A percentile compares a stretch with the other conserved stretches of the same genome.
These are phyloP conservation scores for Acyrthosiphon pisum DNA, from an alignment of 1,140 invertebrate genomes.

Conservation along the genomic window DNA sequence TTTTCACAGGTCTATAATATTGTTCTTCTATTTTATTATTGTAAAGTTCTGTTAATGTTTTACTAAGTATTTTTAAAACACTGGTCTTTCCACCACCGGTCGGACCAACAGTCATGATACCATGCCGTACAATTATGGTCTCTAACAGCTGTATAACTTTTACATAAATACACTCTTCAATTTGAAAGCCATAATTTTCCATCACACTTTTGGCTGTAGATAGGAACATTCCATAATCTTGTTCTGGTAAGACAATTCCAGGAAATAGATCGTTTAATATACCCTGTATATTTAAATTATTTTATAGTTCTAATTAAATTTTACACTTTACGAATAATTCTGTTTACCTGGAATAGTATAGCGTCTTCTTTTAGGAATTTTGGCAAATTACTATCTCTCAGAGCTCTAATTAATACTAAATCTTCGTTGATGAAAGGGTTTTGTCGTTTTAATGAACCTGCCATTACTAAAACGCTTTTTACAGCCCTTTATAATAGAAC, in stretches of 20 bases:
- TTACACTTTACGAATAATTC: background rate
- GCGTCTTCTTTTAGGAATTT: constrained; percentile 90
- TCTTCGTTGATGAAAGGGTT: constrained; percentile 83
- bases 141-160: constrained; percentile 77
- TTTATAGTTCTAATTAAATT: background rate
- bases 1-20: constrained; percentile 71
- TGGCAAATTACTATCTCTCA: constrained; percentile 90
- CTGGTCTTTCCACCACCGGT: constrained; percentile 82
- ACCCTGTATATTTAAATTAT: constrained; percentile 68
- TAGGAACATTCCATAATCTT: constrained; percentile 79
- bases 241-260: constrained; percentile 76
- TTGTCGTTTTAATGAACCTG: constrained; percentile 84
- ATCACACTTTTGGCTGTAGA: constrained; percentile 66
- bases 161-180: constrained; percentile 67
- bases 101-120: constrained; percentile 91
- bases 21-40: constrained; percentile 67
- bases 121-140: constrained; percentile 91
- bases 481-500: constrained; percentile 64
- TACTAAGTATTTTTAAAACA: constrained; percentile 70
- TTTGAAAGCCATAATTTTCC: constrained; percentile 68
- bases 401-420: constrained; percentile 79
- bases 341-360: constrained; percentile 71
- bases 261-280: constrained; percentile 92
- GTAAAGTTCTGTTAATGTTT: constrained; percentile 71
- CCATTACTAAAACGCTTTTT: constrained; percentile 80